phyloP scores from a whole-genome alignment of 2,888 invertebrate genomes.

The Amiota communis region DNA sequence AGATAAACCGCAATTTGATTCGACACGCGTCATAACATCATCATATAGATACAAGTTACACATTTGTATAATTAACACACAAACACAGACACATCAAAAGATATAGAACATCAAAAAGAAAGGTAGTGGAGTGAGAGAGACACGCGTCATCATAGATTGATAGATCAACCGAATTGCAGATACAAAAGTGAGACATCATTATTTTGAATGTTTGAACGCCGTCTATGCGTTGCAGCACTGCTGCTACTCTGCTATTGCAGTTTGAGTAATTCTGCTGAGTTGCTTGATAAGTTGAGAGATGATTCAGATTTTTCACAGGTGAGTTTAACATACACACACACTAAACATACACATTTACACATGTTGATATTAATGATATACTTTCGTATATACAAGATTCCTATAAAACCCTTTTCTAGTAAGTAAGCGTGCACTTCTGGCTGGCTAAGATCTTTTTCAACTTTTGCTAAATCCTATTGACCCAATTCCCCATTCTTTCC shows the following conservation, averaged over 20 bases:
- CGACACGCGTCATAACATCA: not conserved
- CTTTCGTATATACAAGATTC: not conserved
- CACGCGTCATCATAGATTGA: no score
- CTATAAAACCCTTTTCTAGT: no score
- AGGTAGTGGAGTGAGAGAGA: no score
- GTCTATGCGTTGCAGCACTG: slow-evolving; percentile 49
- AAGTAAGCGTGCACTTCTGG: not conserved
- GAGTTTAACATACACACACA: slow-evolving; percentile 56
- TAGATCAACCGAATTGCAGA: not conserved
- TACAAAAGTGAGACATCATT: slow-evolving; percentile 51
- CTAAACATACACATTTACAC: not conserved
- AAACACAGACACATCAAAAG: not conserved
- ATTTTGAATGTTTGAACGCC: slow-evolving; percentile 41
- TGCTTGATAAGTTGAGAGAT: slow-evolving; percentile 78
- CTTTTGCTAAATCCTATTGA: slow-evolving; percentile 40
- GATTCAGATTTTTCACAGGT: slow-evolving; percentile 82
- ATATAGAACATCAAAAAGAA: no score
- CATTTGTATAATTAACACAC: not conserved
- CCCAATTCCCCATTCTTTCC: not conserved
- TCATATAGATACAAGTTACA: not conserved
- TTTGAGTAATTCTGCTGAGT: slow-evolving; percentile 47
- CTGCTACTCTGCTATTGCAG: slow-evolving; percentile 48
- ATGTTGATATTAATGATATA: not conserved
- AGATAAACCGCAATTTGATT: not conserved
- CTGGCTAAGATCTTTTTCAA: not conserved